phyloP scores from a whole-genome alignment of 1,140 invertebrate genomes.

The Dendroctonus valens region DNA sequence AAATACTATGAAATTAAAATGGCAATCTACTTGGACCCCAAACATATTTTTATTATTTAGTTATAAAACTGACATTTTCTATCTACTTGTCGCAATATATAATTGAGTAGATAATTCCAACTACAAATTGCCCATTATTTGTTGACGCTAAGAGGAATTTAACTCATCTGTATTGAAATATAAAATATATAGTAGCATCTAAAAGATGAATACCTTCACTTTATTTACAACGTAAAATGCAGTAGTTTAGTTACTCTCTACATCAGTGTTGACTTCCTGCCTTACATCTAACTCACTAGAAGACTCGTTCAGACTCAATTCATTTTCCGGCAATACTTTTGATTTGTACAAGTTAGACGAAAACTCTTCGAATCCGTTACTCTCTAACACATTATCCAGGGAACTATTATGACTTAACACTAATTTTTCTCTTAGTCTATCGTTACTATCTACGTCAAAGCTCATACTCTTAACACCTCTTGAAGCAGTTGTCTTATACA shows the following conservation, averaged over 20 bases:
- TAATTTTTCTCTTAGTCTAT: slow-evolving; percentile 17
- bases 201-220: neutral
- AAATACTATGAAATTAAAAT: too few relatives aligned
- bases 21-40: too few relatives aligned
- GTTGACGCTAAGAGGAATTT: too few relatives aligned
- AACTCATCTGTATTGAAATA: neutral
- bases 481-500: slow-evolving; percentile 56
- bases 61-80: too few relatives aligned
- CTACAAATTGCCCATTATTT: too few relatives aligned
- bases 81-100: too few relatives aligned
- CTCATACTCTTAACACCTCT: slow-evolving; percentile 27
- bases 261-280: neutral
- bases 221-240: too few relatives aligned
- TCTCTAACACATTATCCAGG: slow-evolving; percentile 30
- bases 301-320: slow-evolving; percentile 5
- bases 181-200: neutral
- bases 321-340: slow-evolving; percentile 15
- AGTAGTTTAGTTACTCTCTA: neutral
- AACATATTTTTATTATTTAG: too few relatives aligned
- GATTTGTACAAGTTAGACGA: slow-evolving; percentile 17
- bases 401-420: slow-evolving; percentile 19
- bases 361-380: slow-evolving; percentile 27
- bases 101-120: too few relatives aligned
- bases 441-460: slow-evolving; percentile 22
- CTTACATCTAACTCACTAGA: slow-evolving; percentile 21